Percentiles rank a stretch among this genome's conserved stretches.
Conservation (phyloP, 2,888 invertebrate species). For the Caenorhabditis sp. region DNA sequence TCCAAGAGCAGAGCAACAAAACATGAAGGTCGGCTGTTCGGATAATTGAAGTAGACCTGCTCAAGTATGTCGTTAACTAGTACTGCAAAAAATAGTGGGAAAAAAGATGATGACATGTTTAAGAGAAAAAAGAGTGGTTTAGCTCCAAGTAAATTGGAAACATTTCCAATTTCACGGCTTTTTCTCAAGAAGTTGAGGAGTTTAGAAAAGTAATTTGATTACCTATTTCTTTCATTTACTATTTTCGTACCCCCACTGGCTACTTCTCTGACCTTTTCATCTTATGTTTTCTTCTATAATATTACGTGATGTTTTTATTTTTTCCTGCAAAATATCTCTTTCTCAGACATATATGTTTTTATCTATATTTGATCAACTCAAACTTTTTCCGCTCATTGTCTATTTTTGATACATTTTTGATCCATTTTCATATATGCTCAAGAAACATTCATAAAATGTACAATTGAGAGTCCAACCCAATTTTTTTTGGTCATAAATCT, state of each 20-base stretch:
- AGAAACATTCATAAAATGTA: neutral
- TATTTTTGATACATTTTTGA: too few relatives aligned
- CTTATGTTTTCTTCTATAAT: neutral
- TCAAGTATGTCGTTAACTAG: conserved; percentile 1
- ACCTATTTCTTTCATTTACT: neutral
- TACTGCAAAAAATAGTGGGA: neutral
- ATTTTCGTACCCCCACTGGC: neutral
- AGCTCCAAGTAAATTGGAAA: neutral
- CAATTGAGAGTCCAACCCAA: too few relatives aligned
- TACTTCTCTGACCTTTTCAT: neutral
- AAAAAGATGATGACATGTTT: neutral
- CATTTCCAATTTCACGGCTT: neutral
- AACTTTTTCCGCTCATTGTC: too few relatives aligned
- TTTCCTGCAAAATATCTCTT: neutral
- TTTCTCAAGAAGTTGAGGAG: neutral
- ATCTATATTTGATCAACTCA: too few relatives aligned
- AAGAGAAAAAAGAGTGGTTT: neutral
- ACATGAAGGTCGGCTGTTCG: neutral
- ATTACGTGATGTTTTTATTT: neutral
- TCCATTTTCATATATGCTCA: too few relatives aligned
- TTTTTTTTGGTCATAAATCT: neutral
- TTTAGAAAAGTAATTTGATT: neutral
- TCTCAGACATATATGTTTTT: too few relatives aligned
- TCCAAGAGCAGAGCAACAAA: conserved; percentile 22
- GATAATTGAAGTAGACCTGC: neutral